Conservation (phyloP, 2,113 vertebrate genomes). For the Grallaria varia region DNA sequence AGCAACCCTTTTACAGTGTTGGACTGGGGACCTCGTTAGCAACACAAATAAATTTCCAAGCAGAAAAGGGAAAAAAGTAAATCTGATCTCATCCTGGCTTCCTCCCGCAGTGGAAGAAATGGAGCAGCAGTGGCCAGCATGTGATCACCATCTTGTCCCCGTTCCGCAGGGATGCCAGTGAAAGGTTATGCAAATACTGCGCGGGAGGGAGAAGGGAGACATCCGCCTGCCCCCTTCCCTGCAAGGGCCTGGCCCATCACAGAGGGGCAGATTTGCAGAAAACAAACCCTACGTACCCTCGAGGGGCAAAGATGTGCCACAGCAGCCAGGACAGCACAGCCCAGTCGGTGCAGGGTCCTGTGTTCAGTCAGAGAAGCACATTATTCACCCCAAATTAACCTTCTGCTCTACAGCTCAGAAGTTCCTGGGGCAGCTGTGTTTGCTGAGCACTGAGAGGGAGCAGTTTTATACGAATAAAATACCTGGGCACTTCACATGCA, state of each 20-base stretch:
- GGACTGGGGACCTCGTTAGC: neutral
- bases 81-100: neutral
- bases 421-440: neutral
- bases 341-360: neutral
- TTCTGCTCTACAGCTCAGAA: neutral
- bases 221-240: neutral
- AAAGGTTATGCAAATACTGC: constrained; percentile 17
- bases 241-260: neutral
- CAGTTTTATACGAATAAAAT: neutral
- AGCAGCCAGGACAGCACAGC: neutral
- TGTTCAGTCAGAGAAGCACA: neutral
- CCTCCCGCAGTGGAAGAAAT: neutral
- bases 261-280: neutral
- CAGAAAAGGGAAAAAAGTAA: neutral
- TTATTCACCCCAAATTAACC: neutral
- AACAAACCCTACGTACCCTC: neutral
- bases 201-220: neutral
- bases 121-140: accelerated
- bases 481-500: neutral
- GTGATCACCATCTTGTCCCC: neutral
- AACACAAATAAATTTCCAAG: neutral
- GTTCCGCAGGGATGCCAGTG: neutral
- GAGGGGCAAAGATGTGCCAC: neutral
- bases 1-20: neutral
- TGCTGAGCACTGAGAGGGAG: neutral